A percentile compares a stretch with the other conserved stretches of the same genome.
phyloP scores from a whole-genome alignment of 2,113 vertebrate species.

The Thinocorus orbignyianus region DNA sequence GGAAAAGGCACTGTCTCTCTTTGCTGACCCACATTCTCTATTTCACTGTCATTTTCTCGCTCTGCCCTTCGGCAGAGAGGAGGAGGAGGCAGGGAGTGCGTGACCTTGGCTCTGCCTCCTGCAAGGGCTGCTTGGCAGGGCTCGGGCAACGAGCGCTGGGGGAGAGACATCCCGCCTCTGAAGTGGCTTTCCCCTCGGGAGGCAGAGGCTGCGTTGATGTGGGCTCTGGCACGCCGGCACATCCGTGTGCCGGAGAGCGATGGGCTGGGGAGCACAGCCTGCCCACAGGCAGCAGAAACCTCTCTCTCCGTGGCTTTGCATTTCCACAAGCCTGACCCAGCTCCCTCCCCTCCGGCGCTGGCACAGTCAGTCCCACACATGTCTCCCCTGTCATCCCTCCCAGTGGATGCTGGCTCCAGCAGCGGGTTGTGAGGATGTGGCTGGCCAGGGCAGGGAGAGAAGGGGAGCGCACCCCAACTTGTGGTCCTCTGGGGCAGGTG shows the following conservation, averaged over 20 bases:
- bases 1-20: not conserved
- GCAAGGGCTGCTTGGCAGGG: not conserved
- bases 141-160: accelerated
- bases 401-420: not conserved
- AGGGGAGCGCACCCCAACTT: not conserved
- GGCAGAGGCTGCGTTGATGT: not conserved
- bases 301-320: not conserved
- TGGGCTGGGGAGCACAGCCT: not conserved
- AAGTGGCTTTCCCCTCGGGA: not conserved
- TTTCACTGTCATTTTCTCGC: not conserved
- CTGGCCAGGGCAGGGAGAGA: not conserved
- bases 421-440: not conserved
- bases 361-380: not conserved
- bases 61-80: not conserved
- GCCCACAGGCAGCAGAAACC: not conserved
- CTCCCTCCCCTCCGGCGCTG: not conserved
- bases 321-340: not conserved
- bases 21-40: not conserved
- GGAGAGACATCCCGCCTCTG: not conserved
- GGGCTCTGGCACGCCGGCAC: not conserved
- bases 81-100: not conserved
- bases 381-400: not conserved
- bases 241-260: accelerated
- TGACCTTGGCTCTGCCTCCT: not conserved
- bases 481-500: not conserved